Evolutionary conservation across 2,797 vertebrate genomes (phyloP), one percentile per base, ranked within the genome.

Genomic region (Paratrypauchen microcephalus): DNA sequence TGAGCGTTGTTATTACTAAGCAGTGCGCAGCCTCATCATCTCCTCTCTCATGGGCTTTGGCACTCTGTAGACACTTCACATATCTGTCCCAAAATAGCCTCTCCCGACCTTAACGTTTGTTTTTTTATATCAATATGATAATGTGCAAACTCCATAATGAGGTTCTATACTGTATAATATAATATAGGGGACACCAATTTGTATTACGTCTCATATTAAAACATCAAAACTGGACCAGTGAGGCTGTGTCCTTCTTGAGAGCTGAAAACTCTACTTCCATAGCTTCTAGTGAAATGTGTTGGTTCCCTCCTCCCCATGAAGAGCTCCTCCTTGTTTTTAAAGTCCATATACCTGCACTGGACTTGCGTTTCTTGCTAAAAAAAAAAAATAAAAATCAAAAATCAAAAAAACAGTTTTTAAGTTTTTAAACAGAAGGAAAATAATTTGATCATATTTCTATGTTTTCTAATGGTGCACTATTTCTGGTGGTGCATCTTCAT

Each of bases 1-100:
- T 65, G 80, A 81, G 83, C 75, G 67, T 79, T 85, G 63, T 79
- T 85, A 88, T 91, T 88, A 88, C 83, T 70, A 90, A 87, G 86
- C 87, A 78, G 82, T 64, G 23, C 74, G 73, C 75, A 62, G 57
- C 68, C 74, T 74, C 21, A 72, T 75, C 83, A 81, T 78, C 73
- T 78, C 75, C 26, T 68, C 68, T 83, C 84, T 83, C 75, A 64
- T 9, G 79, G 75, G 79, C 72, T 70, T 54, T 66, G 58, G 61
- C 45, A 78, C 39, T 23, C 39, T 24, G 23, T 24, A 41, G 11
- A 47, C 61, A 47, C 39, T 63, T 63, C 19, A 45, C 60, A 59
- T 36, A 36, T n/a, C 28, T 30, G 24, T 47, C 62, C 41, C 11
- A 64, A 64, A 64, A 64, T 48, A 64, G 62, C 62, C 23, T 28